Evolutionary conservation across 92 coral and sea anemone species (phyloP).

Genomic region (Ricordea florida): DNA sequence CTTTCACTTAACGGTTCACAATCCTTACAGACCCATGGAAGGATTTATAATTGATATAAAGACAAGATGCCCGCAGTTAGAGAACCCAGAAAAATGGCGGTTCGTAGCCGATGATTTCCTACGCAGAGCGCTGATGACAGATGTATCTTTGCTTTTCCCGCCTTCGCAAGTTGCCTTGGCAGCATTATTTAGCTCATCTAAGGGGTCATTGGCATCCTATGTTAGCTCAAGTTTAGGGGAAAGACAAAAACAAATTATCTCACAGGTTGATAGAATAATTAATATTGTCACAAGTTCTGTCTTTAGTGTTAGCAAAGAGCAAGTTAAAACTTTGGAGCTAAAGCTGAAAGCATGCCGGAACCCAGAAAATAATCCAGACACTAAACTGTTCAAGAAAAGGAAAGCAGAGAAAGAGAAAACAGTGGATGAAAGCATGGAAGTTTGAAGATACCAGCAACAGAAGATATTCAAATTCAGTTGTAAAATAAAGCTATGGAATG

Average conservation of each 20-base stretch:
- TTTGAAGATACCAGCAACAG: no score
- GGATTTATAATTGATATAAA: slow-evolving; percentile 95
- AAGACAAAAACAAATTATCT: slow-evolving; percentile 29
- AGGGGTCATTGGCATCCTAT: slow-evolving; percentile 48
- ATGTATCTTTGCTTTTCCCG: slow-evolving; percentile 70
- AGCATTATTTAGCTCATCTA: slow-evolving; percentile 69
- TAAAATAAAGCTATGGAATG: no score
- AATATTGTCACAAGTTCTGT: slow-evolving; percentile 20
- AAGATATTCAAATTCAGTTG: no score
- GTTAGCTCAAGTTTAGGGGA: slow-evolving; percentile 63
- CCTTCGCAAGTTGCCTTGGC: slow-evolving; percentile 98
- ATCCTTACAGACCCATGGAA: slow-evolving; percentile 93
- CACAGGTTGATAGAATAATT: slow-evolving; percentile 33
- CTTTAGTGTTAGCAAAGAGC: slow-evolving; percentile 36
- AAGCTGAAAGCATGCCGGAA: slow-evolving; percentile 77
- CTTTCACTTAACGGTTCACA: slow-evolving; percentile 92
- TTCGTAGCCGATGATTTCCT: slow-evolving; percentile 79
- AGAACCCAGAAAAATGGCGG: slow-evolving; percentile 84
- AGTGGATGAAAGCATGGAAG: slow-evolving; percentile 29
- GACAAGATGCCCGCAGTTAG: slow-evolving; percentile 59
- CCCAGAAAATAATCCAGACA: slow-evolving; percentile 89
- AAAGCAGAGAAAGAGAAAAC: slow-evolving; percentile 49
- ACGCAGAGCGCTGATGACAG: slow-evolving; percentile 65
- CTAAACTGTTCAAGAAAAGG: slow-evolving; percentile 70
- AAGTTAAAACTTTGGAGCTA: slow-evolving; percentile 68